Base-by-base conservation (phyloP, 1,140 invertebrate genomes). In the Bombus fervidus region DNA sequence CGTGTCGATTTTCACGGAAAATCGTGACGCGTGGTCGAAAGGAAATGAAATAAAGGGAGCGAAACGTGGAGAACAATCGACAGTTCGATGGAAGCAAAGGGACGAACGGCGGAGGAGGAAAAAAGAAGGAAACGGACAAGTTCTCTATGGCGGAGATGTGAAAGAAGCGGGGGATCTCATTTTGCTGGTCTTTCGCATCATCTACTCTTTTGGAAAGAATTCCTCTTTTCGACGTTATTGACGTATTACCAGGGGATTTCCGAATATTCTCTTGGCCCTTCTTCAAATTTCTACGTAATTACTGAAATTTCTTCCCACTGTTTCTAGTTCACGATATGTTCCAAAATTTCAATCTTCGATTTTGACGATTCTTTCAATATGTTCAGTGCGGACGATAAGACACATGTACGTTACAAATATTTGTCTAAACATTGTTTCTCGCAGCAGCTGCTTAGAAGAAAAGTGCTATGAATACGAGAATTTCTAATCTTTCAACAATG, bases 31-130 rank as follows among this genome's bases (percentile, higher is more conserved):
- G 47, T 53, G 47, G 47, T 53, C 47, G 47, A 22, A 53, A 53
- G 47, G 47, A 53, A 53, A 53, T 53, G 47, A 53, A 53, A 53
- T 53, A 53, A 53, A 53, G 73, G 15, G 74, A 28, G 62, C 57
- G 62, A 72, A 77, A n/a, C 80, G 72, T 8, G n/a, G 25, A 18
- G 81, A 86, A 83, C 80, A 77, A 82, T 86, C 79, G 80, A 37
- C 71, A 83, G 81, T 41, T 81, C 34, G 47, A 22, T 25, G 9
- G 31, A n/a, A 41, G 66, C 41, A 37, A 77, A 83, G 53, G 66
- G 31, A 59, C 1, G 28, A 43, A 31, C 39, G 13, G 18, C 5
- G 8, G 0, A 18, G 0, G 34, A 3, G 15, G 15, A 12, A 43
- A 68, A 22, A 62, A n/a, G 37, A 53, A 39, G 2, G 39, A 39